These are phyloP conservation scores for Rhinolophus sinicus DNA, from an alignment of 2,113 vertebrate genomes.

Conservation along the genomic window DNA sequence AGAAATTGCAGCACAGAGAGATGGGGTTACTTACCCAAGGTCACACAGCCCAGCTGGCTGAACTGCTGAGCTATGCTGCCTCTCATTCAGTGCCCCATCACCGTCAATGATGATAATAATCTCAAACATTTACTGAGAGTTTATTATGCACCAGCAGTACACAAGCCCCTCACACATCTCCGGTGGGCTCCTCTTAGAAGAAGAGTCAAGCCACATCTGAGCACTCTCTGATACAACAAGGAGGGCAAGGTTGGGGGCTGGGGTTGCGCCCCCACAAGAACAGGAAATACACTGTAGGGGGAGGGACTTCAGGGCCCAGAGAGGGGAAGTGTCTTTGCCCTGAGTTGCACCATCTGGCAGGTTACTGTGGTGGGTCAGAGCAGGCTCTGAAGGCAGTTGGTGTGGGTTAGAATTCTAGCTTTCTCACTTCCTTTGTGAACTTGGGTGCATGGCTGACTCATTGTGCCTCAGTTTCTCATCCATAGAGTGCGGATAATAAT, in stretches of 20 bases:
- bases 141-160: background rate
- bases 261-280: background rate
- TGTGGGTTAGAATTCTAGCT: background rate
- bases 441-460: background rate
- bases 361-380: background rate
- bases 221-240: background rate
- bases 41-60: background rate
- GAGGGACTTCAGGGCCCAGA: background rate
- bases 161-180: background rate
- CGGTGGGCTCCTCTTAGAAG: background rate
- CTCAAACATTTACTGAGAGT: background rate
- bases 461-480: background rate
- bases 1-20: background rate
- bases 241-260: background rate
- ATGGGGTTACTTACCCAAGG: background rate
- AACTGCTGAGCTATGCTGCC: background rate
- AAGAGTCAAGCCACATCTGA: background rate
- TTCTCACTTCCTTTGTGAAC: background rate
- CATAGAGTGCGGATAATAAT: background rate
- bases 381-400: background rate
- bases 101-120: background rate
- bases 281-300: background rate
- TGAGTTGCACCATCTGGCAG: background rate
- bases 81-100: no score
- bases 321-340: background rate